Base-by-base conservation (phyloP, 2,888 invertebrate genomes). In the Pseudoips prasinana region DNA sequence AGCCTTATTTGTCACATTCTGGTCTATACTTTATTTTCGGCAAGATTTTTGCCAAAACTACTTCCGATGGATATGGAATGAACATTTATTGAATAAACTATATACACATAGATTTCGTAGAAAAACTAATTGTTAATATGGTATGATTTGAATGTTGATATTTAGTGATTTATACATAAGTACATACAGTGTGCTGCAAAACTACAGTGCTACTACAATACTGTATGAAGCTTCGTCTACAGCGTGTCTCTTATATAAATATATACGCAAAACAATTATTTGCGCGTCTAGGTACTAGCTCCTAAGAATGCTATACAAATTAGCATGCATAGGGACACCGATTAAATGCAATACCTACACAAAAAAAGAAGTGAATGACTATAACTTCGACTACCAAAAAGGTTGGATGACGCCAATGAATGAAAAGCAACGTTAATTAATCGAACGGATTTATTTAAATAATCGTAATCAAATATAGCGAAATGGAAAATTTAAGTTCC, bases 281-380 rank as follows among this genome's bases (percentile, higher is more conserved):
- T 36, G 39, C 38, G 26, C 40, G 28, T 10, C 31, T 27, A 28
- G 34, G 26, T 24, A 22, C 30, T 45, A 41, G 49, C 47, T 46
- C 37, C 36, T 48, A 40, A 29, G n/a, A n/a, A 28, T 19, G 29
- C 59, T 63, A 58, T 51, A 50, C 58, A 64, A 61, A 71, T 73
- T 77, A 84, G 73, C 86, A 87, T 86, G 87, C 86, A 85, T 80
- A 78, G 66, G 79, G 81, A 82, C 79, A 80, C 76, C 69, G 62
- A 59, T 44, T 38, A 36, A 58, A 46, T 47, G 43, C 25, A 46
- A 49, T 48, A 49, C 55, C 46, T 56, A 54, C 46, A 50, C 57
- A 49, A 63, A 62, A 84, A 83, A 83, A 87, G 87, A 88, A 88
- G 87, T 88, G 87, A 88, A 88, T 86, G 87, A 87, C 86, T 53